Base-by-base conservation (phyloP, 2,888 invertebrate species). In the Mythimna lalbum region DNA sequence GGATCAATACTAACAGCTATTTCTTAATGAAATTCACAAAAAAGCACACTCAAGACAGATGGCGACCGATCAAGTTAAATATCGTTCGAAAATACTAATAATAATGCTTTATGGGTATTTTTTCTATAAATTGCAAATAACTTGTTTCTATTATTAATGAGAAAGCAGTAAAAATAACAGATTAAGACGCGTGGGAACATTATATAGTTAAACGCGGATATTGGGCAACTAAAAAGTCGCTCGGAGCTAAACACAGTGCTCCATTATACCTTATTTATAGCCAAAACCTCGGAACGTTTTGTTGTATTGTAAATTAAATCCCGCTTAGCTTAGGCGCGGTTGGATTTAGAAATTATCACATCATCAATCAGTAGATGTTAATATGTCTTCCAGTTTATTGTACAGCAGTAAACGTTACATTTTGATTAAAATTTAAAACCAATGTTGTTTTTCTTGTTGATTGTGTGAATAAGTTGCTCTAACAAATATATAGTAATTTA, bases 231-330 rank as follows among this genome's bases (percentile, higher is more conserved):
- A 81, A 76, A 78, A 82, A 84, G 77, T 82, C 78, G 89, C 87
- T 88, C 72, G 77, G 63, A 89, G 89, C 88, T 85, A 81, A 81
- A 80, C 80, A 84, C 77, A 85, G 83, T 87, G 80, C 80, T 81
- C 83, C 82, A 85, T 87, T 87, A 87, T 85, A 69, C 49, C 71
- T 87, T 88, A 89, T 89, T 90, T 89, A 89, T 88, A 80, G 80
- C 66, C 70, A 76, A 86, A 84, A 82, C 74, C 72, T 82, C 73
- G 27, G 63, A 75, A 60, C 74, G 78, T 85, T 84, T 76, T 79
- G 85, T 84, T 78, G 67, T 73, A 84, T 86, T 87, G 85, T 89
- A 88, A 88, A 88, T 89, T 85, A 83, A 82, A 81, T 82, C 78
- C 73, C 80, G 68, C 65, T 81, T 76, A 76, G 68, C 68, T 81